Evolutionary conservation across 2,113 vertebrate species (phyloP), one percentile per base, ranked within the genome.

Genomic region (Ailurus styani): DNA sequence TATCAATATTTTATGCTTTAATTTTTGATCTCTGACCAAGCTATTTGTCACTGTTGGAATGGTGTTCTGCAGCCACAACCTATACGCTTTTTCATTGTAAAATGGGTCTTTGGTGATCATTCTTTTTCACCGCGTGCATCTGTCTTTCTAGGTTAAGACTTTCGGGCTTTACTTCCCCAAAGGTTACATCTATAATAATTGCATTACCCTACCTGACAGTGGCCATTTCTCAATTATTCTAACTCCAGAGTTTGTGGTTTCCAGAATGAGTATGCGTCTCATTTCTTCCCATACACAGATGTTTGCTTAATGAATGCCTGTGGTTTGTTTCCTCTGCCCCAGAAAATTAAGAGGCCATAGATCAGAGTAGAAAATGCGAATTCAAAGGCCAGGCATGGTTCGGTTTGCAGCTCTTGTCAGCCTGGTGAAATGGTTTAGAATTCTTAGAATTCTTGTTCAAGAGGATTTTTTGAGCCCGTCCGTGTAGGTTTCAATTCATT

Each of bases 201-300:
- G 54, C 66, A 82, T 98, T 98, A 98, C 87, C 77, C 57, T 98
- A 98, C 92, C 98, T 98, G 98, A 91, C 68, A 64, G 57, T 97
- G 94, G 96, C 95, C 84, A 89, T 98, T 98, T 97, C 97, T 98
- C 97, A 98, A 95, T 98, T 98, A 97, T 79, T 97, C 91, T 97
- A 98, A 98, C 95, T 91, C n/a, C 92, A 97, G 94, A 93, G 94
- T 98, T 97, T 97, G 97, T 98, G 98, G 96, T 98, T 98, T 98
- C 97, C 97, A 98, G 97, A 95, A 70, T 2, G 17, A 81, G 60
- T 73, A 31, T 20, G 81, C 75, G 97, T 97, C 95, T 97, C 96
- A 81, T 97, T 96, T 98, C 98, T 96, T 88, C 88, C 94, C 91
- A 81, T 97, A 90, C 93, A 97, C 97, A 94, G 95, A 98, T 96